Evolutionary conservation across 2,888 invertebrate species (phyloP), one percentile per base, ranked within the genome.

Genomic region (Siphlonurus alternatus): DNA sequence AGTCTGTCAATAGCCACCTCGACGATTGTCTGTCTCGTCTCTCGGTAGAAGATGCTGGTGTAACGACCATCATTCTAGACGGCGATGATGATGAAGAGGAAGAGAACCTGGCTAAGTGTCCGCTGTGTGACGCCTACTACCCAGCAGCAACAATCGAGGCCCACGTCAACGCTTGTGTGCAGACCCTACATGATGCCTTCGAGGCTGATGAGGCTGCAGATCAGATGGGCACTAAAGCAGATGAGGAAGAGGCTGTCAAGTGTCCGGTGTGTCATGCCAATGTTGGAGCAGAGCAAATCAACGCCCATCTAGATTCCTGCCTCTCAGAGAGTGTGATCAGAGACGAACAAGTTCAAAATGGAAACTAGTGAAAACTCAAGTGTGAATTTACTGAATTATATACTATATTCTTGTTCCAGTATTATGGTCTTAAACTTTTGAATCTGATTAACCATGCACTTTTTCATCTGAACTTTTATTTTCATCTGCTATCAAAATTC

Each of bases 161-260:
- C 7, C 56, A 56, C n/a, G 22, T 56, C 20, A 22, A 56, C 7
- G 5, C n/a, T 22, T 56, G 56, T 56, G 56, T 56, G n/a, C 56
- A 56, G 22, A n/a, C n/a, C 20, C n/a, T 56, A 20, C 56, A 56
- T 22, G 56, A 56, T 22, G n/a, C 56, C 5, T 56, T 56, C n/a
- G 56, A 1, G 80, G 79, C 70, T 85, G 85, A 70, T 84, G 82
- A 68, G 76, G 80, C 72, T 84, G 71, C 5, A 78, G 68, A 56
- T 5, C 38, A 38, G 15, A 38, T 5, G 5, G 38, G 15, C 15
- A 10, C 38, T 10, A 10, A 5, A 10, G 38, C 38, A 38, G 5
- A 15, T 38, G 15, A 15, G 7, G 53, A 59, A 61, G 23, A 64
- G 66, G 76, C 79, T 1, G 71, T 69, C 3, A 68, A 76, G 51